Percentiles rank a stretch among this genome's conserved stretches.
Evolutionary conservation across 1,140 invertebrate genomes (phyloP).

Genomic region (Chironomus striatipennis): DNA sequence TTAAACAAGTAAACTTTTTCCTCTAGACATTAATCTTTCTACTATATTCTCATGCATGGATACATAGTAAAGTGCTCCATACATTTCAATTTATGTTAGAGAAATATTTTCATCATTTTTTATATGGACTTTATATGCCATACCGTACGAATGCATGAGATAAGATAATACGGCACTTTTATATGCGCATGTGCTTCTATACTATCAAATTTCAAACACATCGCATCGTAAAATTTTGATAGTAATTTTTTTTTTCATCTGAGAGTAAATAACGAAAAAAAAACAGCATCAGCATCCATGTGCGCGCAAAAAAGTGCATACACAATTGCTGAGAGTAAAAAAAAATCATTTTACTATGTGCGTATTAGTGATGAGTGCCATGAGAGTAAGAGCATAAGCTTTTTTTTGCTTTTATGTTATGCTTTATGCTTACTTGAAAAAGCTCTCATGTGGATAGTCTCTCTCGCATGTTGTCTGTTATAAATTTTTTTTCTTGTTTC

Average conservation of each 20-base stretch:
- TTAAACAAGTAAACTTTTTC: background rate
- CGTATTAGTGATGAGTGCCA: background rate
- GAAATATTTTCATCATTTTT: background rate
- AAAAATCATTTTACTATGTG: background rate
- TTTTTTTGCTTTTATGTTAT: background rate
- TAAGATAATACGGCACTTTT: background rate
- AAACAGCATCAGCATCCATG: conserved; percentile 6
- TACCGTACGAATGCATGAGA: background rate
- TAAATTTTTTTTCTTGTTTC: background rate
- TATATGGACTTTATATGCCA: background rate
- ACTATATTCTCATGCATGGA: conserved; percentile 9
- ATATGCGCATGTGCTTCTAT: background rate
- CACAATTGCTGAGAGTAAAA: background rate
- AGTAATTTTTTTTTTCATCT: conserved; percentile 15
- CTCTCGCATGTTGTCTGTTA: background rate
- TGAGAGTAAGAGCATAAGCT: background rate
- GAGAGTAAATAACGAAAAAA: conserved; percentile 1
- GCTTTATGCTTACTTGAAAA: background rate
- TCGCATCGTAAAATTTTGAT: conserved; percentile 22
- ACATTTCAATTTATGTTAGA: background rate
- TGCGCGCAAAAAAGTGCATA: conserved; percentile 11
- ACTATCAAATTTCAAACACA: background rate
- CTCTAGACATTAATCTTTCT: background rate
- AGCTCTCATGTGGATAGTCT: background rate
- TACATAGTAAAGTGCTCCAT: background rate